Base-by-base conservation (phyloP, 2,888 invertebrate species). In the Nomada ferruginata region DNA sequence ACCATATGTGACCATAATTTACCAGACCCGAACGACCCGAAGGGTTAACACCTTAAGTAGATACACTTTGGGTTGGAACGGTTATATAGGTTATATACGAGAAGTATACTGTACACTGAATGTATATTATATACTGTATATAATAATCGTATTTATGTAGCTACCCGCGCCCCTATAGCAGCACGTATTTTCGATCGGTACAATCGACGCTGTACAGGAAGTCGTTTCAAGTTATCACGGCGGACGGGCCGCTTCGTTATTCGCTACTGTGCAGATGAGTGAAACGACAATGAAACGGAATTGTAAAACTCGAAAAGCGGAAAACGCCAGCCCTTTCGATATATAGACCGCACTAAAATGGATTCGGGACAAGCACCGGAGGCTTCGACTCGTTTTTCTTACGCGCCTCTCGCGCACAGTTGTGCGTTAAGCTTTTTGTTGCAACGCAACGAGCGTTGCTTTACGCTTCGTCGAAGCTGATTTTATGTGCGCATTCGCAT, bases 191-290 rank as follows among this genome's bases (percentile, higher is more conserved):
- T 36, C 36, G 36, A 36, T 57, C 26, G 36, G 15, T 9, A 53
- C 15, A 76, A 85, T 74, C 64, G 59, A 18, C 13, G 9, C 20
- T 29, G 52, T 59, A 36, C 59, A 29, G 55, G 47, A 36, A 36
- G 36, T 36, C 7, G 36, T 36, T 36, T 61, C 64, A 68, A 68
- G 57, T 36, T n/a, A 47, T 44, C 52, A 26, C 57, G 47, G 64
- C 69, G 59, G 11, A 13, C 36, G 7, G 53, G 53, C 20, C 57
- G 29, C 20, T 65, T 57, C 47, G 60, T 84, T 64, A 36, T 76
- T 74, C 76, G 59, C 13, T 23, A 57, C 50, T 65, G 66, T 76
- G 23, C 47, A 23, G 47, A 55, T 20, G 23, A 15, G 29, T 9
- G 23, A 55, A 52, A 26, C 26, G 3, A 29, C 23, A 18, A 70